Percentiles rank a stretch among this genome's conserved stretches.
phyloP scores from a whole-genome alignment of 2,113 vertebrate genomes.

The Meriones unguiculatus region DNA sequence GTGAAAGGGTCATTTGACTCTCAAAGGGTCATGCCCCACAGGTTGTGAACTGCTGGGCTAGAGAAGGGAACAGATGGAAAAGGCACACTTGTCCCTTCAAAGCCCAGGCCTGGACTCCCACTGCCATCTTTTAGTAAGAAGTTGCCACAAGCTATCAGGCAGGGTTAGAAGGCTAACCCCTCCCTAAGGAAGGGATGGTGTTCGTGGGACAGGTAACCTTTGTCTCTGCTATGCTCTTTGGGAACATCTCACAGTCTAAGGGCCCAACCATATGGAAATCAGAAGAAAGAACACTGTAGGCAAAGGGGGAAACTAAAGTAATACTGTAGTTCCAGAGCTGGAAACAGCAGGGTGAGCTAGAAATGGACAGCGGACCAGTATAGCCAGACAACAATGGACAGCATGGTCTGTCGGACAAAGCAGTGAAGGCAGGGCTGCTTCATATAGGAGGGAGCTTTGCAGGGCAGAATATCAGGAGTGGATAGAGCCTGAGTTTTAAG shows the following conservation, averaged over 20 bases:
- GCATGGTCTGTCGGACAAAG: rapidly evolving
- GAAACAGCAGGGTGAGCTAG: background rate
- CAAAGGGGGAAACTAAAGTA: background rate
- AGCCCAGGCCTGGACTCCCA: background rate
- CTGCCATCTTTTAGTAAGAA: background rate
- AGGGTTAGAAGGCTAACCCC: background rate
- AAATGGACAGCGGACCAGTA: background rate
- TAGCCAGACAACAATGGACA: rapidly evolving
- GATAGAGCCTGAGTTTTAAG: background rate
- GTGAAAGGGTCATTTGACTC: background rate
- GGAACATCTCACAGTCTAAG: background rate
- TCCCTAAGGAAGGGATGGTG: background rate
- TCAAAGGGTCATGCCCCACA: background rate
- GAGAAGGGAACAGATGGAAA: background rate
- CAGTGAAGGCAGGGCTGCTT: rapidly evolving
- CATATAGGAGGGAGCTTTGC: background rate
- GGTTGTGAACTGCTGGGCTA: background rate
- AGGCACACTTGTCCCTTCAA: background rate
- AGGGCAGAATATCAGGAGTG: background rate
- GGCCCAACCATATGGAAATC: background rate
- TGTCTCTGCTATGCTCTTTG: background rate
- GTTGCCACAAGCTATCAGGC: background rate
- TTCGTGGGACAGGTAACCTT: background rate
- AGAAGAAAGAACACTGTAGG: background rate
- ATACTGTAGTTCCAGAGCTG: background rate